phyloP scores from a whole-genome alignment of 2,888 invertebrate genomes.

The Eilema depressum region DNA sequence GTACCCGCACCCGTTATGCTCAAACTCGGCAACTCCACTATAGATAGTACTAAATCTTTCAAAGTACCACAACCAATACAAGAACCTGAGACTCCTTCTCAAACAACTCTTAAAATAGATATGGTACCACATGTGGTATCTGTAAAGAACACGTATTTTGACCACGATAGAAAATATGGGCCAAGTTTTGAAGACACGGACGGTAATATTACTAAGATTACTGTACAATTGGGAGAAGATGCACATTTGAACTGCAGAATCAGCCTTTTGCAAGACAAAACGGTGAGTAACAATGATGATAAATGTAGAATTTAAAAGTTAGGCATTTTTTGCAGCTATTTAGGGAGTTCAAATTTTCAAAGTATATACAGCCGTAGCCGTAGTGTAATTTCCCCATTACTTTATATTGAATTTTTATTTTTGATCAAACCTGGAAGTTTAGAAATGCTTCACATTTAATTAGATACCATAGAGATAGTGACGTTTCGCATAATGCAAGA shows the following conservation, averaged over 20 bases:
- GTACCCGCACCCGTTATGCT: slow-evolving; percentile 80
- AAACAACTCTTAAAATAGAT: slow-evolving; percentile 54
- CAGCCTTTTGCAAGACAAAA: slow-evolving; percentile 91
- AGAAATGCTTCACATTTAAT: no score
- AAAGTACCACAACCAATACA: slow-evolving; percentile 78
- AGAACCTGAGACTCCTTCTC: slow-evolving; percentile 44
- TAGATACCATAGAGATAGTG: no score
- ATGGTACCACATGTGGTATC: slow-evolving; percentile 77
- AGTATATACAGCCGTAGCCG: no score
- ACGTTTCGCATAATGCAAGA: no score
- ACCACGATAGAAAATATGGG: slow-evolving; percentile 88
- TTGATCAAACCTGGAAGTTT: no score
- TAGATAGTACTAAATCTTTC: slow-evolving; percentile 83
- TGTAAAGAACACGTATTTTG: slow-evolving; percentile 79
- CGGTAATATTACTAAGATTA: slow-evolving; percentile 90
- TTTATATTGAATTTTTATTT: no score
- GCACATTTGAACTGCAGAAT: slow-evolving; percentile 92
- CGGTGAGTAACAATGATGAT: slow-evolving; percentile 82
- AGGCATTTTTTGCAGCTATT: no score
- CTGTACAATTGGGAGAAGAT: slow-evolving; percentile 91
- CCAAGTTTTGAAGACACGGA: slow-evolving; percentile 89
- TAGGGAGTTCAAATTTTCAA: no score
- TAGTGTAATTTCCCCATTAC: no score
- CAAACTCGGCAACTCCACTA: slow-evolving; percentile 83
- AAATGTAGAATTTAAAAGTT: background rate